Percentiles rank a stretch among this genome's conserved stretches.
phyloP scores from a whole-genome alignment of 2,797 vertebrate genomes.

The Cyprinodon diabolis region DNA sequence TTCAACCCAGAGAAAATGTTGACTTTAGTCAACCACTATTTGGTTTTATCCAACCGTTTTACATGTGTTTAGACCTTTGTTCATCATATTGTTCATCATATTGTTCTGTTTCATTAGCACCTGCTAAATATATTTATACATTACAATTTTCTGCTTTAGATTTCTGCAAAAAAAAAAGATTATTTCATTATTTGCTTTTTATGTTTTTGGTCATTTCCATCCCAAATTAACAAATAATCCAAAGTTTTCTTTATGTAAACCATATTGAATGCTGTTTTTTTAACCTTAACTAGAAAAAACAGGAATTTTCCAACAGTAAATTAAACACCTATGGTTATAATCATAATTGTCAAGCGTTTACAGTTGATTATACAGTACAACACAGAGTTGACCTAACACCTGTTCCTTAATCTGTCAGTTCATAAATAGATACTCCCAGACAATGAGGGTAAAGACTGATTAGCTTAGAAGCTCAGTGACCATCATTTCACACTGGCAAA shows the following conservation, averaged over 20 bases:
- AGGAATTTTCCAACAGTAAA: too few relatives aligned
- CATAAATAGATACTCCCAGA: constrained; percentile 47
- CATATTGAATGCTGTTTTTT: too few relatives aligned
- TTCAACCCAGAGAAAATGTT: not conserved
- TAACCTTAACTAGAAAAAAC: too few relatives aligned
- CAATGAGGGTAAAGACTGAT: constrained; percentile 75
- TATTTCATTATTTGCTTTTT: not conserved
- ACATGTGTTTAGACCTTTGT: not conserved
- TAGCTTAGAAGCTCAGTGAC: constrained; percentile 43
- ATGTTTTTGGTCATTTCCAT: not conserved
- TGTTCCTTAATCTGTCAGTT: constrained; percentile 59
- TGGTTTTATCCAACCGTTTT: not conserved
- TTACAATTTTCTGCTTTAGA: not conserved
- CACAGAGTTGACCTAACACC: constrained; percentile 23
- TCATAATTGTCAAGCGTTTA: not conserved
- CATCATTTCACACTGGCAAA: constrained; percentile 29
- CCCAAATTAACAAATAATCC: not conserved
- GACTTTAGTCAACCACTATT: too few relatives aligned
- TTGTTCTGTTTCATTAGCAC: not conserved
- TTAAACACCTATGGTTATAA: not conserved
- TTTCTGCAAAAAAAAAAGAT: not conserved
- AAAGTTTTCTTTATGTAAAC: not conserved
- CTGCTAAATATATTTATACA: too few relatives aligned
- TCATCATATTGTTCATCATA: too few relatives aligned
- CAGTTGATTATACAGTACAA: not conserved